Conservation (phyloP, 2,888 invertebrate genomes). For the Melieria picta region DNA sequence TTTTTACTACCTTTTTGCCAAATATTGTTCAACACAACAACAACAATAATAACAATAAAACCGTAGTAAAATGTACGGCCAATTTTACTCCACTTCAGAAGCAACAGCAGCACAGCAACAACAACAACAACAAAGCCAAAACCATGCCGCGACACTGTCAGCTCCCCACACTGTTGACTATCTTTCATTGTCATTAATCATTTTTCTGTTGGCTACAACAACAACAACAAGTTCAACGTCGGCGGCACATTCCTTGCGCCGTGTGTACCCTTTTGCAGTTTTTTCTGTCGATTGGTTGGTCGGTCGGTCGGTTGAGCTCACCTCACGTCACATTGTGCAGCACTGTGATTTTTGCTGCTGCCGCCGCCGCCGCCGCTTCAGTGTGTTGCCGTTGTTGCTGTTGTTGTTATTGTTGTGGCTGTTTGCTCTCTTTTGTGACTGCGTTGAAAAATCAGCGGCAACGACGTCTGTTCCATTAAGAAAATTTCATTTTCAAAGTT, state of each 20-base stretch:
- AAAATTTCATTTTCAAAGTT: slow-evolving; percentile 18
- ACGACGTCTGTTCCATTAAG: slow-evolving; percentile 26
- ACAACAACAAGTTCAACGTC: not conserved
- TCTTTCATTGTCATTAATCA: not conserved
- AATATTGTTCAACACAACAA: not conserved
- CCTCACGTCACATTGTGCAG: not conserved
- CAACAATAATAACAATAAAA: not conserved
- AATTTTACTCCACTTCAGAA: slow-evolving; percentile 1
- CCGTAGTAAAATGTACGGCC: no score
- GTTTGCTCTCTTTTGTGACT: not conserved
- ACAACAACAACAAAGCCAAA: not conserved
- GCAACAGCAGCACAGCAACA: not conserved
- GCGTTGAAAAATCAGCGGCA: not conserved
- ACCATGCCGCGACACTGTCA: not conserved
- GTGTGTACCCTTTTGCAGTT: no score
- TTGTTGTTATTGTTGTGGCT: not conserved
- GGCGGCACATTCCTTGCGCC: not conserved
- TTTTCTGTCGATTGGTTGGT: no score
- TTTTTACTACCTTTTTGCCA: not conserved
- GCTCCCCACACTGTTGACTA: not conserved
- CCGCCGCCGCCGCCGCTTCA: slow-evolving; percentile 12
- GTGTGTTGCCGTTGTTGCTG: slow-evolving; percentile 6
- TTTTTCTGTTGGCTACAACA: not conserved
- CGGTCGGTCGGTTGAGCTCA: no score
- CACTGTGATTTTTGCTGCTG: slow-evolving; percentile 16